phyloP scores from a whole-genome alignment of 2,797 vertebrate species.

The Sternarchorhynchus goeldii region DNA sequence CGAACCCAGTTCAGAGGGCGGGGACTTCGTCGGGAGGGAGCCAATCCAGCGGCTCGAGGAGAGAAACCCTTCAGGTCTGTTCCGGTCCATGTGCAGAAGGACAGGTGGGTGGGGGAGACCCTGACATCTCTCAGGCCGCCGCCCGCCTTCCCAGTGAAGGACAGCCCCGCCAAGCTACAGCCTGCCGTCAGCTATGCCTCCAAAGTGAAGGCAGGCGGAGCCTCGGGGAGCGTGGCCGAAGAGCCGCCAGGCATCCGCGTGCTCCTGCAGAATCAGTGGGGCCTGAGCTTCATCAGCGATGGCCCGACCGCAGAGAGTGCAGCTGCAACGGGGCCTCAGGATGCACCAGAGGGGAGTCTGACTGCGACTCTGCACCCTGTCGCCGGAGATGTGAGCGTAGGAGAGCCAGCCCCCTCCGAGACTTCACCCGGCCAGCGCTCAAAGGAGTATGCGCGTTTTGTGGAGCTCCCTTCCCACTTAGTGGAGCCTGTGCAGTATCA shows the following conservation, averaged over 20 bases:
- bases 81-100: conserved; percentile 61
- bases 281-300: conserved; percentile 84
- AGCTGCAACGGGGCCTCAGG: conserved; percentile 44
- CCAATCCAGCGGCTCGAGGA: conserved; percentile 55
- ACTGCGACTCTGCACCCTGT: conserved; percentile 27
- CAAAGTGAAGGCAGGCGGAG: conserved; percentile 83
- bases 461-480: conserved; percentile 77
- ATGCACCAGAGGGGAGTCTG: conserved; percentile 50
- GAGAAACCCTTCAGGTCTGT: conserved; percentile 62
- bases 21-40: conserved; percentile 69
- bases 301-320: conserved; percentile 51
- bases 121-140: conserved; percentile 82
- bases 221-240: conserved; percentile 65
- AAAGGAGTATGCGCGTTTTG: conserved; percentile 65
- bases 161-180: conserved; percentile 85
- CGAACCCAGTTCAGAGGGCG: conserved; percentile 71
- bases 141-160: conserved; percentile 83
- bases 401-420: conserved; percentile 42
- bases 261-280: conserved; percentile 86
- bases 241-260: conserved; percentile 79
- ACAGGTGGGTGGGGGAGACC: conserved; percentile 78
- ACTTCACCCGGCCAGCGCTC: conserved; percentile 54
- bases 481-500: conserved; percentile 78
- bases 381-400: conserved; percentile 46
- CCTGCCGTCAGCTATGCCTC: conserved; percentile 86